Conservation (phyloP, 1,140 invertebrate genomes). For the Lasaia peninsularis region DNA sequence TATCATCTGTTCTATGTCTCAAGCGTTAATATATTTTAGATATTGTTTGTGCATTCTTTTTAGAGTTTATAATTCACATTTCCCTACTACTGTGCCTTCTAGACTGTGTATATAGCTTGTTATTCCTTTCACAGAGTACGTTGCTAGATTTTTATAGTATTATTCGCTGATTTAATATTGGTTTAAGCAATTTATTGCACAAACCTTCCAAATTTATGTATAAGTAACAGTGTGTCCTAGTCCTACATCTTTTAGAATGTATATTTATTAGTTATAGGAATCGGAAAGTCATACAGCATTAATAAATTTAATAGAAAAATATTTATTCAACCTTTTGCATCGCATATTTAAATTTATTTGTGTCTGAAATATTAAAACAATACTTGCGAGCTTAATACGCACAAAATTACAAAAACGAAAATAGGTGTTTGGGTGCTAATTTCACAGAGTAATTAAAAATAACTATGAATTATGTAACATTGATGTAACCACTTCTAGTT, state of each 20-base stretch:
- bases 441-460: not conserved
- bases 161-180: slow-evolving; percentile 22
- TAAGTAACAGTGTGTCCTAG: slow-evolving; percentile 43
- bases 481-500: not conserved
- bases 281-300: slow-evolving; percentile 5
- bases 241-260: slow-evolving; percentile 39
- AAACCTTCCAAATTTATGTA: slow-evolving; percentile 27
- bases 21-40: slow-evolving; percentile 25
- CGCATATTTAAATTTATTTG: no score
- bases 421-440: slow-evolving; percentile 1
- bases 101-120: slow-evolving; percentile 58
- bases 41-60: slow-evolving; percentile 26
- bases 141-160: slow-evolving; percentile 17
- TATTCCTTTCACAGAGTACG: slow-evolving; percentile 23
- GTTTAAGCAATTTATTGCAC: slow-evolving; percentile 24
- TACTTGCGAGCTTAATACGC: slow-evolving; percentile 11
- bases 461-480: not conserved
- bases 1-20: slow-evolving; percentile 3
- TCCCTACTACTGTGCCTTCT: slow-evolving; percentile 71
- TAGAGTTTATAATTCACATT: slow-evolving; percentile 37
- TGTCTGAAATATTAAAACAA: not conserved
- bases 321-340: not conserved
- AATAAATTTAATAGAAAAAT: not conserved
- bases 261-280: slow-evolving; percentile 33
- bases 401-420: not conserved